Base-by-base conservation (phyloP, 2,797 vertebrate genomes). In the Galaxias olidus region DNA sequence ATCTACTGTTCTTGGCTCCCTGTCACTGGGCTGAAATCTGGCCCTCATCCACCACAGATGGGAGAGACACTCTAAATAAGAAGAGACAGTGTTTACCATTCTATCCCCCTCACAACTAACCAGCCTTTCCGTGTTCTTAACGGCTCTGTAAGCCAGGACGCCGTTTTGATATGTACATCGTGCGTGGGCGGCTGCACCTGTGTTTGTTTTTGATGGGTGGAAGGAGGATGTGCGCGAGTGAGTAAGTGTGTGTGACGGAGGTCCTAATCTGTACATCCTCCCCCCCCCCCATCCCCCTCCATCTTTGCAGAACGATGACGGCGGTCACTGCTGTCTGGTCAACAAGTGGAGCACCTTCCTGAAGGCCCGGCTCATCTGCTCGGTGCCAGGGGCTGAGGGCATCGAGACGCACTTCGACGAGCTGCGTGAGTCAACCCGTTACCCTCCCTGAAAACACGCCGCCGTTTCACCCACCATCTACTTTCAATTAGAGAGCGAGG, bases 261-360 rank as follows among this genome's bases (percentile, higher is more conserved):
- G 60, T 41, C 73, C 15, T 79, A 52, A 44, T 46, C 6, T 69
- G 47, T 82, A 47, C 11, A 7, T 71, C 43, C 66, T 47, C 47
- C 53, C 19, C 46, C 13, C 46, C 15, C 47, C 15, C 42, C 20
- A 53, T 40, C 45, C 15, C 65, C 14, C 48, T 15, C 44, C 43
- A 12, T n/a, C 18, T 55, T 53, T 76, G 9, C 84, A 97, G 98
- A 99, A 99, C 0, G 98, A 99, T 0, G 96, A 98, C 0, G 98
- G 98, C 0, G 97, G 98, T 65, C 98, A 99, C 88, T 98, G 97
- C 88, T 98, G 96, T 73, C 90, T 99, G 66, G 97, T 99, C 57
- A 99, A 98, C 84, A 99, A 99, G 84, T 99, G 97, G 98, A 99
- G 97, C 91, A 98, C 96, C 1, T 99, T 99, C 88, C 91, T 99